Evolutionary conservation across 2,888 invertebrate species (phyloP).

Genomic region (Caenorhabditis macrosperma): DNA sequence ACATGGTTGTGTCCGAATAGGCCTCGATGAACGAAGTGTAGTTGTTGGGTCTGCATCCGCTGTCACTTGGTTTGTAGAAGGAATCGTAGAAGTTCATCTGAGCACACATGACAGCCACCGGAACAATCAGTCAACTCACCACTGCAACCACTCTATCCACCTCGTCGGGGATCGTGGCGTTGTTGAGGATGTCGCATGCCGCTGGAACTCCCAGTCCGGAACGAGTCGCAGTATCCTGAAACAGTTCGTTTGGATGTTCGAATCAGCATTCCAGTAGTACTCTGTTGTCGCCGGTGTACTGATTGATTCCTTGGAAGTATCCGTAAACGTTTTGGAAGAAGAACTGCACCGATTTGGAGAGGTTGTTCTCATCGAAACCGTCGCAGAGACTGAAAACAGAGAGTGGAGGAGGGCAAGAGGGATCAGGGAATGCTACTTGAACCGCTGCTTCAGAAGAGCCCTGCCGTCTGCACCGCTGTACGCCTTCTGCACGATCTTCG

Average conservation of each 20-base stretch:
- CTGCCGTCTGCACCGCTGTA: conserved; percentile 53
- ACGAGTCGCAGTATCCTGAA: conserved; percentile 55
- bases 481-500: conserved; percentile 49
- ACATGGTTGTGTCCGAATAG: conserved; percentile 52
- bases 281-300: conserved; percentile 86
- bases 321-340: conserved; percentile 89
- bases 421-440: conserved; percentile 44
- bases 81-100: conserved; percentile 57
- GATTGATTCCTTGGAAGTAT: conserved; percentile 92
- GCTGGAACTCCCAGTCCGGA: conserved; percentile 62
- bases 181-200: conserved; percentile 59
- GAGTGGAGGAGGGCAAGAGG: neutral
- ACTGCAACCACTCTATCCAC: conserved; percentile 55
- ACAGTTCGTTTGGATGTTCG: neutral
- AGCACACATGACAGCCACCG: neutral
- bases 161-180: conserved; percentile 48
- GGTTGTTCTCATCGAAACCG: conserved; percentile 53
- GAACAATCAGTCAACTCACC: conserved; percentile 14
- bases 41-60: conserved; percentile 59
- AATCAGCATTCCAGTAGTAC: conserved; percentile 16
- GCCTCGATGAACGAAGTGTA: conserved; percentile 56
- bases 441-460: conserved; percentile 29
- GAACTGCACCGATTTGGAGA: conserved; percentile 83
- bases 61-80: conserved; percentile 19
- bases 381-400: conserved; percentile 56